phyloP scores from a whole-genome alignment of 2,797 vertebrate genomes.

The Melanotaenia nigrans region DNA sequence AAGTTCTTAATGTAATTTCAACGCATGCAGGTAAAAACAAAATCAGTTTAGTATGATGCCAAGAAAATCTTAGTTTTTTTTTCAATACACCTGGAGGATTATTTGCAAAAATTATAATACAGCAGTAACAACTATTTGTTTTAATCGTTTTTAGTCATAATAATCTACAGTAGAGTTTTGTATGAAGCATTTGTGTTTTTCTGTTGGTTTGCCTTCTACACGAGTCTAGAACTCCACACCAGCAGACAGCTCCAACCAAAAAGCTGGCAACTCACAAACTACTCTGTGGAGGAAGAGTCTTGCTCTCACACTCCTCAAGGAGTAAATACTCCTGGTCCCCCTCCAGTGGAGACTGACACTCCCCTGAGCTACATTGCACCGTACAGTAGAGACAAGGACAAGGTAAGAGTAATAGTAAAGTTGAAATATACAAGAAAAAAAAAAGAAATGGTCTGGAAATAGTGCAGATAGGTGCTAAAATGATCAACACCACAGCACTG shows the following conservation, averaged over 20 bases:
- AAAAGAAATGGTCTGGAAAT: conserved; percentile 22
- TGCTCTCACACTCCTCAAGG: conserved; percentile 99
- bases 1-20: not conserved
- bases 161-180: not conserved
- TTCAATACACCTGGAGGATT: not conserved
- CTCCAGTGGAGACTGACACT: conserved; percentile 87
- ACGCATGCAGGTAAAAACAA: conserved; percentile 44
- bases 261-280: conserved; percentile 85
- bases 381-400: conserved; percentile 48
- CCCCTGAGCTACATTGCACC: conserved; percentile 75
- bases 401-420: conserved; percentile 43
- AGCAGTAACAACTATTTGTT: not conserved
- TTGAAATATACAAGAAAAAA: conserved; percentile 40
- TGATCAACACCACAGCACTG: not conserved
- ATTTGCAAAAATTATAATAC: conserved; percentile 20
- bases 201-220: conserved; percentile 18
- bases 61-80: not conserved
- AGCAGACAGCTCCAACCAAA: conserved; percentile 70
- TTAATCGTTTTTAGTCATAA: not conserved
- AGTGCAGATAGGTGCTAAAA: conserved; percentile 8
- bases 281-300: conserved; percentile 84
- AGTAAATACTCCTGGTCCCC: conserved; percentile 96
- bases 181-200: conserved; percentile 14
- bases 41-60: conserved; percentile 16
- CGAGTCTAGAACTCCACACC: conserved; percentile 65